These are phyloP conservation scores for Mesocricetus auratus DNA, from an alignment of 2,113 vertebrate species.

Conservation along the genomic window DNA sequence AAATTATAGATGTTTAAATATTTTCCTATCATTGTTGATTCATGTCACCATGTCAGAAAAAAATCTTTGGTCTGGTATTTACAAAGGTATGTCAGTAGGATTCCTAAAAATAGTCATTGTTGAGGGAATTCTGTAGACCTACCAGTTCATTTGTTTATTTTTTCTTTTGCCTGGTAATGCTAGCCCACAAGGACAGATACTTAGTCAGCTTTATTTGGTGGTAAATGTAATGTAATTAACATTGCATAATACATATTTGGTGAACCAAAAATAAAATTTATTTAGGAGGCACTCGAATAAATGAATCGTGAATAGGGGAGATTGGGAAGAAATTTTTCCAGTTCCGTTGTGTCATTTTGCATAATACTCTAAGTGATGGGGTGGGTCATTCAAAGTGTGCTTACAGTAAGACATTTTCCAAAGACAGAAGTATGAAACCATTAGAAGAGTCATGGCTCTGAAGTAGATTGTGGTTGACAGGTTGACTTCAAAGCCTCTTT, in stretches of 20 bases:
- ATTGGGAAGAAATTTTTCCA: background rate
- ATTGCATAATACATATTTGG: background rate
- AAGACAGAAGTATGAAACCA: background rate
- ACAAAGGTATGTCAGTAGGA: background rate
- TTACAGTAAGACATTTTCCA: background rate
- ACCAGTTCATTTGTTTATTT: background rate
- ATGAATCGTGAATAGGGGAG: background rate
- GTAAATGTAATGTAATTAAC: background rate
- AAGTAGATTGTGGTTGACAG: background rate
- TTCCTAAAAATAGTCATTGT: fast-evolving
- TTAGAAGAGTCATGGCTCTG: background rate
- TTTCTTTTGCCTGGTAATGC: background rate
- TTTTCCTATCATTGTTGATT: background rate
- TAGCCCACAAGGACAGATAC: background rate
- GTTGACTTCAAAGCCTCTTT: background rate
- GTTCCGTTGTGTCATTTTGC: background rate
- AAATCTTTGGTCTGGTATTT: background rate
- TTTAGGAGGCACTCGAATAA: background rate
- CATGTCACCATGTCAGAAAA: background rate
- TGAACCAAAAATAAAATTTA: no score
- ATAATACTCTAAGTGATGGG: background rate
- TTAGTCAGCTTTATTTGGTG: background rate
- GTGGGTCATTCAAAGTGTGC: background rate
- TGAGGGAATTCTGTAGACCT: background rate
- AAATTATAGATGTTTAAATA: background rate